Conservation (phyloP, 2,113 vertebrate genomes). For the Strix aluco region DNA sequence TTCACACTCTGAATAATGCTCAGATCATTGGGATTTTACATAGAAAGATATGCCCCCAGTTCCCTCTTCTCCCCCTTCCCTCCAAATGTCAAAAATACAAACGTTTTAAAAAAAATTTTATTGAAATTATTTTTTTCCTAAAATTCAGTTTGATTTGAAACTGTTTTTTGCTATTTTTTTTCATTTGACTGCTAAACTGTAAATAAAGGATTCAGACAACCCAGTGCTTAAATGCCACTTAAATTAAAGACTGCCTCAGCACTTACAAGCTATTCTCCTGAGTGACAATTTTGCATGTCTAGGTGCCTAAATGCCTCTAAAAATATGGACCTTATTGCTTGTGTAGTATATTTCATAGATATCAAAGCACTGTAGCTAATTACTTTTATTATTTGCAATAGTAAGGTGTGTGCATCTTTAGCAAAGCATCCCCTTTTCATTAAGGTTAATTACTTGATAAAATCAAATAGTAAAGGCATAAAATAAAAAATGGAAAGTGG, state of each 20-base stretch:
- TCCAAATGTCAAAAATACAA: background rate
- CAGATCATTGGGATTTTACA: background rate
- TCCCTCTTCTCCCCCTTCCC: background rate
- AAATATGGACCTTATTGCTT: background rate
- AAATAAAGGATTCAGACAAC: background rate
- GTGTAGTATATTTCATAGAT: background rate
- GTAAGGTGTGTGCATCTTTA: background rate
- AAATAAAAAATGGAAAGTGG: background rate
- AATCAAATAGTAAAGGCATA: background rate
- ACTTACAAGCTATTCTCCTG: background rate
- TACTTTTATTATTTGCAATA: background rate
- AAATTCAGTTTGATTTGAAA: background rate
- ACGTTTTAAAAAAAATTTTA: background rate
- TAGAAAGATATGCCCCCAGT: accelerated
- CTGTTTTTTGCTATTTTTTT: background rate
- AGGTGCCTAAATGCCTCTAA: background rate
- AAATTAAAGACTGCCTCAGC: background rate
- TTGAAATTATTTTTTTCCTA: background rate
- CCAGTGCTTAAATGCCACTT: background rate
- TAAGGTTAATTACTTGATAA: background rate
- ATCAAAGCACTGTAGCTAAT: background rate
- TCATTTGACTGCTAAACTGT: background rate
- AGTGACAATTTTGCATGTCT: background rate
- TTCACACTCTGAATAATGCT: background rate
- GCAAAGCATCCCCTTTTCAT: background rate